Conservation (phyloP, 2,113 vertebrate species). For the Myotis lucifugus region DNA sequence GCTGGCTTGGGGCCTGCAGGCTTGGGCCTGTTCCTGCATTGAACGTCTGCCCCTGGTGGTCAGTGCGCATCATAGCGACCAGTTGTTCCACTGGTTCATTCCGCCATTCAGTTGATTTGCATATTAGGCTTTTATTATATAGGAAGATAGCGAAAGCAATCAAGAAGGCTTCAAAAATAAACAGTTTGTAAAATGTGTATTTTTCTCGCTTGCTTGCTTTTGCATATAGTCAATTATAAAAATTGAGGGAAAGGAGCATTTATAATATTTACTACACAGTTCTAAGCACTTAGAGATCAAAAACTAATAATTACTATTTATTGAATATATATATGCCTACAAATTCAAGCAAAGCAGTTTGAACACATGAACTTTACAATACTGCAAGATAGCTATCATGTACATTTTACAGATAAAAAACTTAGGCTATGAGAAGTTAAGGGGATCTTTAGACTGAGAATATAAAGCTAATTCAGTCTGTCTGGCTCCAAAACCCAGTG, state of each 20-base stretch:
- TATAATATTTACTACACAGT: background rate
- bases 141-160: background rate
- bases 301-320: constrained; percentile 3
- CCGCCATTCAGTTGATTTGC: no score
- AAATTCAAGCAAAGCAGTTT: background rate
- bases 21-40: no score
- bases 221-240: background rate
- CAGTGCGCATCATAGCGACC: no score
- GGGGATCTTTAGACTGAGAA: background rate
- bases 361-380: background rate
- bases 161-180: background rate
- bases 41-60: no score
- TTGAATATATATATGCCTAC: background rate
- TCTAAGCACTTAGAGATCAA: background rate
- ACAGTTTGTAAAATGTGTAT: background rate
- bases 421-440: background rate
- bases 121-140: no score
- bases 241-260: background rate
- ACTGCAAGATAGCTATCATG: background rate
- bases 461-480: background rate
- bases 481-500: background rate
- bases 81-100: no score
- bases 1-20: no score
- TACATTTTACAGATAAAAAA: background rate
- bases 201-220: background rate